Evolutionary conservation across 2,797 vertebrate genomes (phyloP).

Genomic region (Hephaestus fuliginosus): DNA sequence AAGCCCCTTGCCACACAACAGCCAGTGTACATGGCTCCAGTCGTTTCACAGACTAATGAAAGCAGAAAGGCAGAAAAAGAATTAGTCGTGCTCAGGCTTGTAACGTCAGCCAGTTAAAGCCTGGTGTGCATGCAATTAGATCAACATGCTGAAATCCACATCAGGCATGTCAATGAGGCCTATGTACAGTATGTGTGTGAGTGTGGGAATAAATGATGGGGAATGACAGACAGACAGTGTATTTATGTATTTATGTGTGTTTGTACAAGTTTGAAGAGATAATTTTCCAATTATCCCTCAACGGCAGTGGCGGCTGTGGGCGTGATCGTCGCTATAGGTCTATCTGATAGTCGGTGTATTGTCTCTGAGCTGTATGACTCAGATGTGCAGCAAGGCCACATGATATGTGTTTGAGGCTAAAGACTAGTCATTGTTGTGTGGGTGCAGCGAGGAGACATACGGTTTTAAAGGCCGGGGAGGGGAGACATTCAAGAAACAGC

Average conservation of each 20-base stretch:
- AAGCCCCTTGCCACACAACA: slow-evolving; percentile 45
- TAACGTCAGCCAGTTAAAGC: slow-evolving; percentile 55
- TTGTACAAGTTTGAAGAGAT: slow-evolving; percentile 56
- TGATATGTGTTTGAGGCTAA: slow-evolving; percentile 49
- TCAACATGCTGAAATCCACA: slow-evolving; percentile 61
- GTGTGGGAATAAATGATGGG: slow-evolving; percentile 19
- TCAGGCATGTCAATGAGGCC: slow-evolving; percentile 17
- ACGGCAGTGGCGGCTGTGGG: slow-evolving; percentile 32
- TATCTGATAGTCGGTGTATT: slow-evolving; percentile 34
- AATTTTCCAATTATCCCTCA: slow-evolving; percentile 48
- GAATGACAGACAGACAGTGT: slow-evolving; percentile 14
- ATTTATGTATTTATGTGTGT: slow-evolving; percentile 51
- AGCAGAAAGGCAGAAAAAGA: slow-evolving; percentile 72
- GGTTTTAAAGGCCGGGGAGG: slow-evolving; percentile 18
- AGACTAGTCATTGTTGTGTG: slow-evolving; percentile 58
- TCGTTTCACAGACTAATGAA: slow-evolving; percentile 64
- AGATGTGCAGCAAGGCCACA: slow-evolving; percentile 53
- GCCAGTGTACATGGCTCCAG: slow-evolving; percentile 34
- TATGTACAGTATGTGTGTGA: slow-evolving; percentile 11
- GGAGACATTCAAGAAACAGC: slow-evolving; percentile 27
- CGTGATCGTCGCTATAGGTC: slow-evolving; percentile 23
- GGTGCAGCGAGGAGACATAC: slow-evolving; percentile 39
- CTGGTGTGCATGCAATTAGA: slow-evolving; percentile 64
- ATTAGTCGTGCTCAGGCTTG: slow-evolving; percentile 71
- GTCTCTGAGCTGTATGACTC: slow-evolving; percentile 58